A percentile compares a stretch with the other conserved stretches of the same genome.
Conservation (phyloP, 1,140 invertebrate genomes). For the Ceratosolen fusciceps region DNA sequence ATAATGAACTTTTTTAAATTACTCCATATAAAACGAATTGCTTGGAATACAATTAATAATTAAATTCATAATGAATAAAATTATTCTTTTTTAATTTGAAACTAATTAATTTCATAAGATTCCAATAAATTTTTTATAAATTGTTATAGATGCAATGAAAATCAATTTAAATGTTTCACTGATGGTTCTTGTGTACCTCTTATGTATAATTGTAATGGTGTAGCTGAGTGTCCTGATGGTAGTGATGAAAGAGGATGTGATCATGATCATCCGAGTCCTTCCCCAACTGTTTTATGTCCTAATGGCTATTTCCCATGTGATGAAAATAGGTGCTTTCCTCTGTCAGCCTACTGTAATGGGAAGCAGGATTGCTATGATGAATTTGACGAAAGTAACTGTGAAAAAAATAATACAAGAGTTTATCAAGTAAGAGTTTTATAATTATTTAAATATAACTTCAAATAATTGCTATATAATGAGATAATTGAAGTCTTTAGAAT, state of each 20-base stretch:
- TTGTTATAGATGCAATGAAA: conserved; percentile 59
- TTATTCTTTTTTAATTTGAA: no score
- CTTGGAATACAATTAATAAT: no score
- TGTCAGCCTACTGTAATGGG: conserved; percentile 77
- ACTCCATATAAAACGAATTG: no score
- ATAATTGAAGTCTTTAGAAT: neutral
- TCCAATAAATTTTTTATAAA: neutral
- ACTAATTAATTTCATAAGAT: neutral
- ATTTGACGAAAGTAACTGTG: conserved; percentile 80
- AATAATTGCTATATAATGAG: neutral
- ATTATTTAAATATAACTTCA: neutral
- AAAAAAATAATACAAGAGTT: conserved; percentile 66
- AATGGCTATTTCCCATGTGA: conserved; percentile 77
- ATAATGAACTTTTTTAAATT: no score
- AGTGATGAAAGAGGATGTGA: conserved; percentile 81
- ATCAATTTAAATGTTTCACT: conserved; percentile 80
- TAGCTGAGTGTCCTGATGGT: conserved; percentile 82
- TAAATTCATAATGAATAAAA: no score
- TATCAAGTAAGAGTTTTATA: conserved; percentile 68
- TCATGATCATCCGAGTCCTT: conserved; percentile 57
- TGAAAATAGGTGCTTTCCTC: conserved; percentile 74
- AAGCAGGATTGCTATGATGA: conserved; percentile 79
- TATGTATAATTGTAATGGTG: conserved; percentile 77
- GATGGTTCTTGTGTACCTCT: conserved; percentile 81
- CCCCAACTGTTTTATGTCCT: conserved; percentile 70